These are phyloP conservation scores for Cantharis nigra DNA, from an alignment of 2,888 invertebrate species.

Conservation along the genomic window DNA sequence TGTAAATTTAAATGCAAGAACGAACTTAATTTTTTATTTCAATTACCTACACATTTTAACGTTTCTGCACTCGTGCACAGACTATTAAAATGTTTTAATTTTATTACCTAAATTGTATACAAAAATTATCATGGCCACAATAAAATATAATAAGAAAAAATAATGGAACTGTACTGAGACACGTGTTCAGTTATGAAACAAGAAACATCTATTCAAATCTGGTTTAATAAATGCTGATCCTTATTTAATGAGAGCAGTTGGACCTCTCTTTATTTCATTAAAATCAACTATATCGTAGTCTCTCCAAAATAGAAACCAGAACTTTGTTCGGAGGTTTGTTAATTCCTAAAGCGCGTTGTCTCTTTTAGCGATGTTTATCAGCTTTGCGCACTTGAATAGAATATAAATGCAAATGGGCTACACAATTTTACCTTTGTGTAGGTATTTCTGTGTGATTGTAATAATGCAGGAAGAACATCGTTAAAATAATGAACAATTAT, in stretches of 20 bases:
- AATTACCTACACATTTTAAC: not conserved
- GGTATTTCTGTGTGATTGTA: conserved; percentile 52
- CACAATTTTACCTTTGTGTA: conserved; percentile 55
- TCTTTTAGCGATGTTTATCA: conserved; percentile 54
- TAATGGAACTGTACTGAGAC: conserved; percentile 42
- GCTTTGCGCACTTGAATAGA: conserved; percentile 53
- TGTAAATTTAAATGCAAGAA: not conserved
- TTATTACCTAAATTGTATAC: not conserved
- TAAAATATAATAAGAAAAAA: conserved; percentile 40
- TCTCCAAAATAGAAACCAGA: conserved; percentile 10
- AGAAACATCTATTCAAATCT: conserved; percentile 46
- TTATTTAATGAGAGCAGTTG: conserved; percentile 31
- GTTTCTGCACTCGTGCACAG: not conserved
- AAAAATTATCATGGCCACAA: conserved; percentile 34
- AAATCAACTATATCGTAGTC: conserved; percentile 10
- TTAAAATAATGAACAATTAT: conserved; percentile 57
- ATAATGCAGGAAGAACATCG: conserved; percentile 48
- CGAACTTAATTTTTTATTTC: not conserved
- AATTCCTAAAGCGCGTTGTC: conserved; percentile 52
- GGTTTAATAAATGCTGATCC: conserved; percentile 37
- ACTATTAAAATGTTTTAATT: not conserved
- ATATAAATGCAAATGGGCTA: conserved; percentile 57
- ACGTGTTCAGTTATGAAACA: conserved; percentile 48
- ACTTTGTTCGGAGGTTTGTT: conserved; percentile 44
- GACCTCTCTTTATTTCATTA: conserved; percentile 5